These are phyloP conservation scores for Neodiprion pinetum DNA, from an alignment of 1,140 invertebrate species.

Conservation along the genomic window DNA sequence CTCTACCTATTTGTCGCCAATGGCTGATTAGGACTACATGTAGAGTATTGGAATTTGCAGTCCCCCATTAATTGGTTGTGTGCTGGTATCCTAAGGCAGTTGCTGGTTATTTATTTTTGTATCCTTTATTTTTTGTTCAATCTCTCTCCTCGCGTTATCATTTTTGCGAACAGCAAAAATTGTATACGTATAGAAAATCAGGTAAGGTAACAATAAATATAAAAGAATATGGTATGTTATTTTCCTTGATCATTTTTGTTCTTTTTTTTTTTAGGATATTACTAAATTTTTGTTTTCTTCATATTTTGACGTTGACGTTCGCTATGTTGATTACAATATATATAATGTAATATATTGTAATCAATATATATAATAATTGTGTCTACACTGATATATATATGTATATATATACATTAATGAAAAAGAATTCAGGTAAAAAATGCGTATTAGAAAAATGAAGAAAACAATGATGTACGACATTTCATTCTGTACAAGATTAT, in stretches of 20 bases:
- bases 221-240: slow-evolving; percentile 20
- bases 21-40: neutral
- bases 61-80: neutral
- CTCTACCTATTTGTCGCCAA: neutral
- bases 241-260: slow-evolving; percentile 28
- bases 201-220: slow-evolving; percentile 43
- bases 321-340: slow-evolving; percentile 37
- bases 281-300: slow-evolving; percentile 24
- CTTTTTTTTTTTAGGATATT: slow-evolving; percentile 23
- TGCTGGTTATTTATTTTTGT: slow-evolving; percentile 38
- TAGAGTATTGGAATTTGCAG: neutral
- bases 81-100: slow-evolving; percentile 47
- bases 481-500: slow-evolving; percentile 13
- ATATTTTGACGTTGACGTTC: slow-evolving; percentile 9
- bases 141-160: slow-evolving; percentile 5
- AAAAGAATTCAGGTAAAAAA: neutral
- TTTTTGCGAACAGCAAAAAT: neutral
- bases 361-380: slow-evolving; percentile 34
- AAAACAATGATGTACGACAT: neutral
- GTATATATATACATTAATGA: neutral
- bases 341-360: slow-evolving; percentile 28
- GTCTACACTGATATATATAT: slow-evolving; percentile 7
- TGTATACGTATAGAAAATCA: slow-evolving; percentile 11
- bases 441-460: neutral
- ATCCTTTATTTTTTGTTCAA: slow-evolving; percentile 26